Evolutionary conservation across 2,888 invertebrate genomes (phyloP).

Genomic region (Drosophila bunnanda): DNA sequence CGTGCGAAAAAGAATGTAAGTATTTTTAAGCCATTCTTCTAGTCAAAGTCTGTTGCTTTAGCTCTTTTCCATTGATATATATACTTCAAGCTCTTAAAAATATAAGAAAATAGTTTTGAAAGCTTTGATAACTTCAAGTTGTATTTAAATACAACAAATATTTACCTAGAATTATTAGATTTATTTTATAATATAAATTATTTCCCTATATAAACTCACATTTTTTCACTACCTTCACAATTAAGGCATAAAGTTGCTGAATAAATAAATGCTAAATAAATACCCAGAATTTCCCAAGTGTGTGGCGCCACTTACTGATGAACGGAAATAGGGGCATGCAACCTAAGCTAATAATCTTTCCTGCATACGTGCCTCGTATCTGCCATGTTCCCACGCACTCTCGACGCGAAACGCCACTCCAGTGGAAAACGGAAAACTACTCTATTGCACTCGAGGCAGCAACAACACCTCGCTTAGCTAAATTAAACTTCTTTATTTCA

Average conservation of each 20-base stretch:
- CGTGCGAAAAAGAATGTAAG: not conserved
- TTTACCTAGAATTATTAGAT: not conserved
- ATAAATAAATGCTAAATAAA: slow-evolving; percentile 3
- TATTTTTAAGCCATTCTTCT: not conserved
- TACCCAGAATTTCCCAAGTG: slow-evolving; percentile 13
- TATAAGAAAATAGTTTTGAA: not conserved
- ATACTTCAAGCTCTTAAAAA: not conserved
- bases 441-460: slow-evolving; percentile 26
- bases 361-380: slow-evolving; percentile 13
- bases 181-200: not conserved
- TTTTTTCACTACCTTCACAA: not conserved
- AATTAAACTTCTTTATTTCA: slow-evolving; percentile 80
- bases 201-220: not conserved
- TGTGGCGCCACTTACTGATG: slow-evolving; percentile 68
- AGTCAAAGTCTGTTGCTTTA: not conserved
- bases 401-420: slow-evolving; percentile 43
- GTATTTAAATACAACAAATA: not conserved
- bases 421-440: slow-evolving; percentile 15
- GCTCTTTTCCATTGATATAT: not conserved
- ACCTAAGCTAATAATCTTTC: slow-evolving; percentile 37
- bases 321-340: not conserved
- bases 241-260: not conserved
- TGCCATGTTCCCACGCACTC: slow-evolving; percentile 66
- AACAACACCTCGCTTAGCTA: slow-evolving; percentile 70
- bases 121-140: not conserved